Evolutionary conservation across 2,888 invertebrate genomes (phyloP).

Genomic region (Clunio marinus): DNA sequence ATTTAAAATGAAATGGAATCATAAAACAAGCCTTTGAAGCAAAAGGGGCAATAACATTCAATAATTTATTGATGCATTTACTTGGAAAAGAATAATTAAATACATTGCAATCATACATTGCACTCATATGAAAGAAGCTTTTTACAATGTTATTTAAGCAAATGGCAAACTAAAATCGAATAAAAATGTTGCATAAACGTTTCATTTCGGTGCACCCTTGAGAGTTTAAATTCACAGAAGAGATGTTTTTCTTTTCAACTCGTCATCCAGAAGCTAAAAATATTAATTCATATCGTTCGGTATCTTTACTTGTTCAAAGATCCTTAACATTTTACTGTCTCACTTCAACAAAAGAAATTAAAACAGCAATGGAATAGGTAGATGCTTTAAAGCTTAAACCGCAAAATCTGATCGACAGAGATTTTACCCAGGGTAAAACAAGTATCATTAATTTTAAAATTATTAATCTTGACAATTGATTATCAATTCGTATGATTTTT

Average conservation of each 20-base stretch:
- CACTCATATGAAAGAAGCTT: constrained; percentile 5
- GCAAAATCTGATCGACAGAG: neutral
- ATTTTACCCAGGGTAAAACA: neutral
- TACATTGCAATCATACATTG: constrained; percentile 36
- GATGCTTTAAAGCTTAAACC: constrained; percentile 4
- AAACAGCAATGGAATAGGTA: neutral
- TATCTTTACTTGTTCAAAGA: no score
- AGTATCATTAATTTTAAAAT: no score
- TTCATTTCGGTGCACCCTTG: neutral
- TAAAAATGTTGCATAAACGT: constrained; percentile 21
- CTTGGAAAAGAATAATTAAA: constrained; percentile 38
- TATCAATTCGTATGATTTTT: no score
- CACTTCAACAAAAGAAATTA: neutral
- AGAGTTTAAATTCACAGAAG: neutral
- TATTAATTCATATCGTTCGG: no score
- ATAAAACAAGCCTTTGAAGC: constrained; percentile 26
- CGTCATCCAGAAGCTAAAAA: constrained; percentile 10
- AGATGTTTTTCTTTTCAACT: neutral
- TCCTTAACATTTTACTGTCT: neutral
- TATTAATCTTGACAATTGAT: no score
- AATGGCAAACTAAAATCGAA: constrained; percentile 6
- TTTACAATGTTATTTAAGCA: constrained; percentile 1
- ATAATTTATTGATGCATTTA: constrained; percentile 39
- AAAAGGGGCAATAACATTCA: constrained; percentile 35
- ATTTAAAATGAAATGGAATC: constrained; percentile 36